phyloP scores from a whole-genome alignment of 2,888 invertebrate genomes.

The Eupithecia exiguata region DNA sequence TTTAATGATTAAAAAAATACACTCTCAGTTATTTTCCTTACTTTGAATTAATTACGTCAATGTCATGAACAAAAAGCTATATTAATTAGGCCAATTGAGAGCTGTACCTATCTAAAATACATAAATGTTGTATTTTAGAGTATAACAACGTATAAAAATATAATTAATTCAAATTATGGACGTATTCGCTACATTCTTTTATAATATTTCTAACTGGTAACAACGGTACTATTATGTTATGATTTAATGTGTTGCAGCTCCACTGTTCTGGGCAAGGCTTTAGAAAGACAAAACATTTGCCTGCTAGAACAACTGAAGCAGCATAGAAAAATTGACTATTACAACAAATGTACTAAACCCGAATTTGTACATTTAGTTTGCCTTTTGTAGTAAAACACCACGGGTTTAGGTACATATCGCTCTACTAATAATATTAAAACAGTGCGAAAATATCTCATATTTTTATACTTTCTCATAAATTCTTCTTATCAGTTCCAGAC shows the following conservation, averaged over 20 bases:
- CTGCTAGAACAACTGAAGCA: constrained; percentile 33
- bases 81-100: constrained; percentile 38
- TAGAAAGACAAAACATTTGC: constrained; percentile 16
- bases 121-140: constrained; percentile 22
- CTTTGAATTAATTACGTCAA: constrained; percentile 57
- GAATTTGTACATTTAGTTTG: constrained; percentile 27
- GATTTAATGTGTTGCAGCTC: constrained; percentile 32
- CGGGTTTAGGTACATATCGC: constrained; percentile 40
- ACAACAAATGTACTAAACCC: constrained; percentile 36
- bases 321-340: constrained; percentile 42
- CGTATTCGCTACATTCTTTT: constrained; percentile 42
- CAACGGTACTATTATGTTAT: constrained; percentile 63
- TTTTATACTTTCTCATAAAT: constrained; percentile 78
- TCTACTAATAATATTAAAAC: constrained; percentile 67
- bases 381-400: constrained; percentile 23
- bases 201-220: constrained; percentile 72
- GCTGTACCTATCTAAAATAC: constrained; percentile 26
- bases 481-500: constrained; percentile 79
- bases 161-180: constrained; percentile 61
- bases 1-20: constrained; percentile 38
- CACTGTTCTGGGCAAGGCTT: constrained; percentile 27
- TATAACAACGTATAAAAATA: constrained; percentile 41
- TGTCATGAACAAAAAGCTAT: constrained; percentile 11
- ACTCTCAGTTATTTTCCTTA: constrained; percentile 43
- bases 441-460: constrained; percentile 83